Evolutionary conservation across 2,888 invertebrate genomes (phyloP).

Genomic region (Dryomyza anilis): DNA sequence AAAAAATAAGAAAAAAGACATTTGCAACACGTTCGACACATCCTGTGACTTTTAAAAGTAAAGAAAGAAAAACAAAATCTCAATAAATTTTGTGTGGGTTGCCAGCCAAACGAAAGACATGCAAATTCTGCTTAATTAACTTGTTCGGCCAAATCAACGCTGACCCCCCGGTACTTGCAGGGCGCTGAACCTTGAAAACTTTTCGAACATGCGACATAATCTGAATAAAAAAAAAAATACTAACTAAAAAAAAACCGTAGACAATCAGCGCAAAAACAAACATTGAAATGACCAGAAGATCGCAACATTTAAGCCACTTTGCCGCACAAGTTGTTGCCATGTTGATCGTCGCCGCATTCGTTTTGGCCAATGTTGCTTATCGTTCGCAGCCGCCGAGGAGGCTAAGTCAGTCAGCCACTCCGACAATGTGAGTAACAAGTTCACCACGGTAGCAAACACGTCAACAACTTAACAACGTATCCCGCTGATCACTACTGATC

Average conservation of each 20-base stretch:
- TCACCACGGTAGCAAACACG: conserved; percentile 12
- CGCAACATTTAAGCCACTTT: conserved; percentile 6
- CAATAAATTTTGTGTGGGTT: no score
- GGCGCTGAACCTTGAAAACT: conserved; percentile 15
- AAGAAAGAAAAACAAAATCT: no score
- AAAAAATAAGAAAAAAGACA: conserved; percentile 15
- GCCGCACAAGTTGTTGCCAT: conserved; percentile 24
- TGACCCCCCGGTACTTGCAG: conserved; percentile 19
- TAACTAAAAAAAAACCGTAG: conserved; percentile 7
- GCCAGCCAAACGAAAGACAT: conserved; percentile 46
- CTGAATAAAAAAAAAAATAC: conserved; percentile 20
- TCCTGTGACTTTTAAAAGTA: neutral
- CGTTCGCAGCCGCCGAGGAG: neutral
- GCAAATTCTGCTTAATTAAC: conserved; percentile 59
- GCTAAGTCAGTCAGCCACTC: conserved; percentile 16
- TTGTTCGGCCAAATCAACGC: conserved; percentile 50
- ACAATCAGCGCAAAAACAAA: no score
- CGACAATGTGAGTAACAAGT: conserved; percentile 13
- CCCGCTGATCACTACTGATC: conserved; percentile 14
- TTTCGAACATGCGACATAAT: conserved; percentile 14
- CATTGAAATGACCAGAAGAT: no score
- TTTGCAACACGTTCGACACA: conserved; percentile 18
- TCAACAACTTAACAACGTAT: conserved; percentile 18
- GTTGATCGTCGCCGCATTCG: neutral
- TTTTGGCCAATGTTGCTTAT: no score